Percentiles rank a stretch among this genome's conserved stretches.
Evolutionary conservation across 2,888 invertebrate species (phyloP).

Genomic region (Cordilura impudica): DNA sequence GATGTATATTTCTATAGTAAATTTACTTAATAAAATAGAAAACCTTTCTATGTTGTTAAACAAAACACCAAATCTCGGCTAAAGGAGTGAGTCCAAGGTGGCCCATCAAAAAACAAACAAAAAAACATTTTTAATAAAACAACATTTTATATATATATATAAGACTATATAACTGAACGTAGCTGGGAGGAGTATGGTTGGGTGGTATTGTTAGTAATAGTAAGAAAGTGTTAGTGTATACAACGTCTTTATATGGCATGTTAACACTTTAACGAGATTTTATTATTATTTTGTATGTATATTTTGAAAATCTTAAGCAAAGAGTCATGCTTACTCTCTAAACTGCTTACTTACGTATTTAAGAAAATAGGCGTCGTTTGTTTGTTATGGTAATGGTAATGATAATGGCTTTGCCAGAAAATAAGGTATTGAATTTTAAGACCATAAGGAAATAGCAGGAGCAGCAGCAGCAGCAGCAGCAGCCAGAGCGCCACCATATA

Average conservation of each 20-base stretch:
- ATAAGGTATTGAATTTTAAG: conserved; percentile 56
- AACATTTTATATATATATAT: neutral
- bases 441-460: conserved; percentile 36
- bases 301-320: conserved; percentile 34
- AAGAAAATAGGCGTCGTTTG: conserved; percentile 57
- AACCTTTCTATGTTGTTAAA: neutral
- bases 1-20: too few relatives aligned
- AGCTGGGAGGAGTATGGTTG: neutral
- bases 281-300: conserved; percentile 61
- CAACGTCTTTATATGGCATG: conserved; percentile 67
- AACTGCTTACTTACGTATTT: conserved; percentile 34
- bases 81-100: neutral
- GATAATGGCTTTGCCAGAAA: neutral
- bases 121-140: neutral
- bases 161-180: neutral
- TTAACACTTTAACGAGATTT: conserved; percentile 71
- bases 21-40: neutral
- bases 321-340: neutral
- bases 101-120: too few relatives aligned
- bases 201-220: conserved; percentile 15
- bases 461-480: neutral
- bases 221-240: conserved; percentile 36
- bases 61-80: neutral
- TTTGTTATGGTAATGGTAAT: conserved; percentile 58
- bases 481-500: neutral